Base-by-base conservation (phyloP, 1,140 invertebrate genomes). In the Stenopsyche tienmushanensis region DNA sequence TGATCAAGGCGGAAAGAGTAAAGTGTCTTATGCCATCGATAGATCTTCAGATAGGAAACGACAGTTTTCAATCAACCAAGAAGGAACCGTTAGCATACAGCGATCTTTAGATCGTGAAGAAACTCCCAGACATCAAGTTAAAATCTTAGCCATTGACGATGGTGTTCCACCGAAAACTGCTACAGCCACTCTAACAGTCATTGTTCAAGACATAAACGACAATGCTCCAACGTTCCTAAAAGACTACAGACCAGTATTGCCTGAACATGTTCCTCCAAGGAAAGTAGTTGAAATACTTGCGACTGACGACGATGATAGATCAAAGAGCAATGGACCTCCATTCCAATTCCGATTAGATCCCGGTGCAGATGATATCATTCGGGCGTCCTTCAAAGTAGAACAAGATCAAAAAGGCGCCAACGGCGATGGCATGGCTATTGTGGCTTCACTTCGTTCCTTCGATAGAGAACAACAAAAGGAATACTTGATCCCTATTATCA, bases 131-230 rank as follows among this genome's bases (percentile, higher is more conserved):
- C 94, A 96, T 85, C 93, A 95, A 82, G 91, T 97, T 1, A 95
- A 96, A 84, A 96, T 98, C 67, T 82, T 97, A 71, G 95, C 94
- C 0, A 96, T 96, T 73, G 95, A 98, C 76, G 94, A 97, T 78
- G 95, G 94, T 18, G 87, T 92, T 15, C 96, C 96, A 7, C 89
- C 94, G 0, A 92, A 94, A 79, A 98, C 95, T 3, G 95, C 96
- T 2, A 97, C 95, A 1, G 96, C 95, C 0, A 98, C 94, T 1
- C 80, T 99, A 15, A 95, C 93, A 0, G 93, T 98, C 0, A 93
- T 95, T 64, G 94, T 99, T 0, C 90, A 92, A 75, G 96, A 98
- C 73, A 95, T 98, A 59, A 99, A 98, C 77, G 97, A 98, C 73
- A 98, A 93, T 76, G 89, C 91, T 0, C 94, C 94, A 1, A 90